Evolutionary conservation across 2,113 vertebrate species (phyloP).

Genomic region (Sinocyclocheilus grahami): DNA sequence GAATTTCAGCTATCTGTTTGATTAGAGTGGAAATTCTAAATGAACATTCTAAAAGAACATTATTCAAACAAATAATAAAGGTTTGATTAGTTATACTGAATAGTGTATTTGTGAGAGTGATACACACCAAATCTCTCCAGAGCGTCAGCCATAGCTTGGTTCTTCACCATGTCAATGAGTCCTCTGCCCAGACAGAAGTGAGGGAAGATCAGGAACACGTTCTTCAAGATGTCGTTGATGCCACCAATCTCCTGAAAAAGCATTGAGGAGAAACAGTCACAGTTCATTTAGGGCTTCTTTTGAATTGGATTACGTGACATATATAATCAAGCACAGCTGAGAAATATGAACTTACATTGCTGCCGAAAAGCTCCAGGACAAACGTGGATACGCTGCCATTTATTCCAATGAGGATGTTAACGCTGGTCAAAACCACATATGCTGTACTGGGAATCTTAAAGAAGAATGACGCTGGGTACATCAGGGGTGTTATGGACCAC

Average conservation of each 20-base stretch:
- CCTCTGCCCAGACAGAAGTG: conserved; percentile 97
- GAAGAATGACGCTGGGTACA: conserved; percentile 98
- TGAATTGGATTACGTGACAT: background rate
- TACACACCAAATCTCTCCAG: conserved; percentile 93
- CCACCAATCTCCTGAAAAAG: conserved; percentile 87
- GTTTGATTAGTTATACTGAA: background rate
- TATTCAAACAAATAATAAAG: background rate
- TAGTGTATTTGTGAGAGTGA: background rate
- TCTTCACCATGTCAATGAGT: conserved; percentile 99
- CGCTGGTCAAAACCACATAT: conserved; percentile 94
- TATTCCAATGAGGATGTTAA: conserved; percentile 98
- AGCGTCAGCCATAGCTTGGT: conserved; percentile 97
- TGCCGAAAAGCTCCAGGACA: conserved; percentile 94
- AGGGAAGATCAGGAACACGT: conserved; percentile 97
- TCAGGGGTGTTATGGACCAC: conserved; percentile 98
- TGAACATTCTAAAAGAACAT: background rate
- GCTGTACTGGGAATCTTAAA: conserved; percentile 99
- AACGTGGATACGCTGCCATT: conserved; percentile 97
- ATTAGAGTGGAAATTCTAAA: background rate
- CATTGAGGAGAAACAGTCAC: conserved; percentile 25
- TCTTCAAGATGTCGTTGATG: conserved; percentile 96
- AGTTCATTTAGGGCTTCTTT: background rate
- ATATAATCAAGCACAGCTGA: background rate
- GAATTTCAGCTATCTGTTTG: background rate
- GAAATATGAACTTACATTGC: conserved; percentile 79